Evolutionary conservation across 2,888 invertebrate species (phyloP), one percentile per base, ranked within the genome.

Genomic region (Melinaea menophilus): DNA sequence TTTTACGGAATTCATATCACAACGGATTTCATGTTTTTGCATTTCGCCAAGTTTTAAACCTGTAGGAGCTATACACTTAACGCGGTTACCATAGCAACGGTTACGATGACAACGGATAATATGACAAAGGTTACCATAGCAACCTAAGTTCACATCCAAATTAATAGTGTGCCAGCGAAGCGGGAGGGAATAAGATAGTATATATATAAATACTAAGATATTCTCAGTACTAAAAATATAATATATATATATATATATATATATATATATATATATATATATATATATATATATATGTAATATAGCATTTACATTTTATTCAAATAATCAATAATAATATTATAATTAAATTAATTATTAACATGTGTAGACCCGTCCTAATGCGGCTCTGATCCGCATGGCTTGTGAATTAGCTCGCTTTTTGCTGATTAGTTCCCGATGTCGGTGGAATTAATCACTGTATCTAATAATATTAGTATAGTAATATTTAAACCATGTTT

Each of bases 361-460:
- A 2, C 9, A 73, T 5, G 55, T 37, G 55, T 55, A 35, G 9
- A 35, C 37, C 5, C 12, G 34, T 22, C 51, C 51, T 37, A 59
- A 51, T 22, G 41, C 9, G 9, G 48, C 46, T 31, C 31, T 51
- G 51, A 51, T 51, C 48, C 51, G 51, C 46, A 55, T 57, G 55
- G 59, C 45, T 47, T 33, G 58, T 60, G 56, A 63, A 63, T 64
- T 65, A 62, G 56, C 58, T 41, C 45, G 59, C 62, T 61, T 61
- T 59, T 59, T 48, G 63, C 65, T 67, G 64, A 67, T 66, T 67
- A 66, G 66, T 63, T 68, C 58, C 60, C 56, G 61, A 64, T 56
- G 64, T 56, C 22, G 41, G 51, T 55, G 41, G 59, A 56, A 47
- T 59, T 59, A 59, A 48, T 61, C n/a, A 13, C 31, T 48, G 22